Evolutionary conservation across 2,797 vertebrate species (phyloP).

Genomic region (Helarctos malayanus): DNA sequence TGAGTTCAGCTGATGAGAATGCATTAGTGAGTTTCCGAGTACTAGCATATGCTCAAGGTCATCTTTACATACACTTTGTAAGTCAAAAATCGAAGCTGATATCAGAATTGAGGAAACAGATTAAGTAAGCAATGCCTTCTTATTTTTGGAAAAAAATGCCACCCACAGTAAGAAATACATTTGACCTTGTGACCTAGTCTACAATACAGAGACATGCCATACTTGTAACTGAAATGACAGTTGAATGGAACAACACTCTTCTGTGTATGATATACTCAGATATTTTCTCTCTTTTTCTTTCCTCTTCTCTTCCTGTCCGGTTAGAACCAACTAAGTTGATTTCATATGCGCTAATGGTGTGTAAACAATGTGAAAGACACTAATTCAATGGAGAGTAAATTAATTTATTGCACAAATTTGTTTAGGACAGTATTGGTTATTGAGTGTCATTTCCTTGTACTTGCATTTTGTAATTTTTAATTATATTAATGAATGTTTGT

Average conservation of each 20-base stretch:
- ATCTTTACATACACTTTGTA: not conserved
- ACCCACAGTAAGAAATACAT: not conserved
- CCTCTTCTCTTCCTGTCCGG: not conserved
- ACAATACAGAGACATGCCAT: not conserved
- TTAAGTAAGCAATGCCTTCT: not conserved
- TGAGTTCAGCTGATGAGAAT: not conserved
- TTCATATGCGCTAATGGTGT: not conserved
- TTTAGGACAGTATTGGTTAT: not conserved
- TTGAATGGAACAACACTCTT: not conserved
- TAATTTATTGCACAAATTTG: constrained; percentile 8
- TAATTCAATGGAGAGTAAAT: not conserved
- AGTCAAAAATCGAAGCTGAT: constrained; percentile 3
- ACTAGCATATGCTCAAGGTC: not conserved
- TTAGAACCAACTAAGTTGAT: constrained; percentile 10
- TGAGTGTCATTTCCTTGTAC: not conserved
- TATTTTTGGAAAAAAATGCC: not conserved
- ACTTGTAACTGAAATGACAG: constrained; percentile 14
- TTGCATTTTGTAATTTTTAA: constrained; percentile 45
- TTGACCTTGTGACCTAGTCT: constrained; percentile 9
- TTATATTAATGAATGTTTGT: not conserved
- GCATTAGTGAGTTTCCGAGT: not conserved
- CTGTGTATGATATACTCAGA: not conserved
- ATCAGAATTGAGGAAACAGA: not conserved
- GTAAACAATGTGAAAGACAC: not conserved
- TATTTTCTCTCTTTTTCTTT: not conserved